These are phyloP conservation scores for Prinia subflava DNA, from an alignment of 2,113 vertebrate species.

Conservation along the genomic window DNA sequence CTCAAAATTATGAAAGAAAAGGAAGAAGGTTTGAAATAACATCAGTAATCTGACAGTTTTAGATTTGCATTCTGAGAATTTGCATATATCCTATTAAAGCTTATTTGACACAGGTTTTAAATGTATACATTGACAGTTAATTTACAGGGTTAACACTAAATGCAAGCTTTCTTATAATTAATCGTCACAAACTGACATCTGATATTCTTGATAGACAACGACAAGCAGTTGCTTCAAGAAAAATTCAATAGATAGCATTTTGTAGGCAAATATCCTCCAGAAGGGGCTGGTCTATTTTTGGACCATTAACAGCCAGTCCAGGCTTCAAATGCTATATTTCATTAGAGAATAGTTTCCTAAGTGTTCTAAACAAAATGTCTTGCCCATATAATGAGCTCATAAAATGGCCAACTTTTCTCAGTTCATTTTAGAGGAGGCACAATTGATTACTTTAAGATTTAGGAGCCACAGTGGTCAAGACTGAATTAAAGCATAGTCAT, in stretches of 20 bases:
- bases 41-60: constrained; percentile 58
- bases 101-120: constrained; percentile 53
- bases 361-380: constrained; percentile 39
- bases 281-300: constrained; percentile 57
- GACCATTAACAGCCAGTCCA: constrained; percentile 40
- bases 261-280: constrained; percentile 25
- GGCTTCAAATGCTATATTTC: constrained; percentile 61
- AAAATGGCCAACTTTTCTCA: constrained; percentile 50
- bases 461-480: constrained; percentile 11
- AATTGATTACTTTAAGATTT: constrained; percentile 45
- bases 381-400: constrained; percentile 31
- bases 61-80: constrained; percentile 56
- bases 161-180: constrained; percentile 66
- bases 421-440: constrained; percentile 37
- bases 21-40: constrained; percentile 57
- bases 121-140: constrained; percentile 67
- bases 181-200: constrained; percentile 58
- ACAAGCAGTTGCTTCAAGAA: constrained; percentile 59
- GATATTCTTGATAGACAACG: constrained; percentile 59
- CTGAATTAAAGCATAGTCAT: constrained; percentile 48
- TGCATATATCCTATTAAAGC: constrained; percentile 71
- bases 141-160: constrained; percentile 62
- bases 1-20: constrained; percentile 29
- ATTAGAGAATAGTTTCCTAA: constrained; percentile 65
- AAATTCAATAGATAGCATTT: constrained; percentile 54